These are phyloP conservation scores for Chironomus tentans DNA, from an alignment of 2,888 invertebrate genomes.

Conservation along the genomic window DNA sequence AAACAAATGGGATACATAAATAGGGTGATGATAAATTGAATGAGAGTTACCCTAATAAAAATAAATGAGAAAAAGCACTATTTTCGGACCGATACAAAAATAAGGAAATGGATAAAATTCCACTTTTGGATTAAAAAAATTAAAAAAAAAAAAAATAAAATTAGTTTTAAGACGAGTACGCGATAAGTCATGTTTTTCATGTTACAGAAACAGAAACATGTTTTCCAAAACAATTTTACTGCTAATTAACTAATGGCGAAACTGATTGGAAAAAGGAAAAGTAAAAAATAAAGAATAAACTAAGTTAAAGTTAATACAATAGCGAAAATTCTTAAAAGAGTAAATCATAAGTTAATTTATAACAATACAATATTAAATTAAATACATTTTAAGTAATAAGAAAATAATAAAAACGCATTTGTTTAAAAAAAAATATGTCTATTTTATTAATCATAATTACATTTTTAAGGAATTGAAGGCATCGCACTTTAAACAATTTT, in stretches of 20 bases:
- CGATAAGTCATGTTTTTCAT: background rate
- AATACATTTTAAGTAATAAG: slow-evolving; percentile 12
- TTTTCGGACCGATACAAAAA: background rate
- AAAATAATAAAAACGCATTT: slow-evolving; percentile 3
- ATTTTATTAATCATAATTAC: too few relatives aligned
- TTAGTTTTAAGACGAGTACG: too few relatives aligned
- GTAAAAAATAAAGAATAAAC: background rate
- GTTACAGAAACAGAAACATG: background rate
- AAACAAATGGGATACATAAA: background rate
- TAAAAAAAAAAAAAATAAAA: background rate
- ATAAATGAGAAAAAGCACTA: background rate
- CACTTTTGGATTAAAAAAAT: slow-evolving; percentile 1
- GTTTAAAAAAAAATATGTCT: background rate
- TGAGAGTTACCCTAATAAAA: background rate
- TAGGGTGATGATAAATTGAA: background rate
- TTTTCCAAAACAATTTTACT: background rate
- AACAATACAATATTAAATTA: background rate
- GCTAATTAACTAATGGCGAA: background rate
- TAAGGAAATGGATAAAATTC: background rate
- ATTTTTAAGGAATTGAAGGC: too few relatives aligned
- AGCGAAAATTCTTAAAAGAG: slow-evolving; percentile 18
- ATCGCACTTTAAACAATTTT: too few relatives aligned
- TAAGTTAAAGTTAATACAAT: slow-evolving; percentile 6
- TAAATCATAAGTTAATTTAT: slow-evolving; percentile 25
- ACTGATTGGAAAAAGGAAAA: background rate